phyloP scores from a whole-genome alignment of 2,113 vertebrate species.

The Eleginops maclovinus region DNA sequence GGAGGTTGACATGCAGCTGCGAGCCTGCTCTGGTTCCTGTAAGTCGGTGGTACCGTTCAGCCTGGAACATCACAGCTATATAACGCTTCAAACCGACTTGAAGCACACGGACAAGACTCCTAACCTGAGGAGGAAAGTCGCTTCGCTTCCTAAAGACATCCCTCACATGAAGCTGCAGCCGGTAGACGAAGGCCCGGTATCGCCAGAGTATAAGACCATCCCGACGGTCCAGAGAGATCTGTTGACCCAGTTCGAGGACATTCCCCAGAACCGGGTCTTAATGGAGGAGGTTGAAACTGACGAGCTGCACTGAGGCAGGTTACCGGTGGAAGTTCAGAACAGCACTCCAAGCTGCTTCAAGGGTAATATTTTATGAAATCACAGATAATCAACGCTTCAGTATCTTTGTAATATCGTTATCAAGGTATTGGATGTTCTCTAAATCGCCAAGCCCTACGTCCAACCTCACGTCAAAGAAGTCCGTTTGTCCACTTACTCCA shows the following conservation, averaged over 20 bases:
- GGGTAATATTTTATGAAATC: no score
- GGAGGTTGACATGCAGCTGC: constrained; percentile 81
- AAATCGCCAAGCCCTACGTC: no score
- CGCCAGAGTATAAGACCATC: constrained; percentile 55
- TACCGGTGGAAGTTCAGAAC: background rate
- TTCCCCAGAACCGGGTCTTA: constrained; percentile 64
- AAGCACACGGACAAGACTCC: background rate
- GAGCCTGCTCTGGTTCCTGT: constrained; percentile 81
- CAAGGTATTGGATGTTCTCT: no score
- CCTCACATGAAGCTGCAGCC: constrained; percentile 55
- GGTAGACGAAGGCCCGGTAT: accelerated
- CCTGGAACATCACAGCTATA: constrained; percentile 42
- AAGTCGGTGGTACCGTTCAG: constrained; percentile 40
- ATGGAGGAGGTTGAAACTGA: constrained; percentile 35
- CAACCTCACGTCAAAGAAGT: no score
- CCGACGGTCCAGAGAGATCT: constrained; percentile 53
- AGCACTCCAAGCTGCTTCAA: no score
- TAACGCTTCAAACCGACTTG: constrained; percentile 38
- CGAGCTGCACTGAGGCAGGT: constrained; percentile 3
- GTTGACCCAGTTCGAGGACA: constrained; percentile 78
- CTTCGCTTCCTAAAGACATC: background rate
- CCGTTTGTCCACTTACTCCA: no score
- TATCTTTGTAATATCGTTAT: no score
- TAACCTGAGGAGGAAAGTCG: background rate
- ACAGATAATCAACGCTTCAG: no score